A percentile compares a stretch with the other conserved stretches of the same genome.
phyloP scores from a whole-genome alignment of 2,797 vertebrate genomes.

The Poecilia velifera region DNA sequence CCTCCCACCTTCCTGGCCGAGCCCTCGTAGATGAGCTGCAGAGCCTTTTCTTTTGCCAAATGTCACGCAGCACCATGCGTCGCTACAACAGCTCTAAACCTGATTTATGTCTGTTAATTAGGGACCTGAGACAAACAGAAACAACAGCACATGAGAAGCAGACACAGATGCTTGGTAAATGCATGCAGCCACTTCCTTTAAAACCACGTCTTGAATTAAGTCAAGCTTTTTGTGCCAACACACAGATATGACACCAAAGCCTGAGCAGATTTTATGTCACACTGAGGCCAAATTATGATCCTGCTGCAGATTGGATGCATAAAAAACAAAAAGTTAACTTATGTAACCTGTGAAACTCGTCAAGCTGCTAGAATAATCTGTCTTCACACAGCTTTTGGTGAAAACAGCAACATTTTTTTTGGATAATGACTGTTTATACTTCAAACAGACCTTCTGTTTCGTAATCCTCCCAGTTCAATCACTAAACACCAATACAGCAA shows the following conservation, averaged over 20 bases:
- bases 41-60: conserved; percentile 44
- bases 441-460: neutral
- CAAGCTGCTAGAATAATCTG: neutral
- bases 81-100: conserved; percentile 9
- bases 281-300: neutral
- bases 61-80: conserved; percentile 31
- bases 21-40: conserved; percentile 25
- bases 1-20: conserved; percentile 34
- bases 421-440: neutral
- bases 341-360: conserved; percentile 19
- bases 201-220: neutral
- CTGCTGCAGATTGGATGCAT: neutral
- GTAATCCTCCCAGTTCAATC: neutral
- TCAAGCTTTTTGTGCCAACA: neutral
- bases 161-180: neutral
- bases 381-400: neutral
- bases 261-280: neutral
- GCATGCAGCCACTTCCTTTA: neutral
- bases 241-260: neutral
- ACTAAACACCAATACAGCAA: neutral
- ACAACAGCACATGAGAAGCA: neutral
- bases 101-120: neutral
- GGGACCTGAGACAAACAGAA: neutral
- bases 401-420: neutral
- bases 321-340: conserved; percentile 30